Conservation (phyloP, 2,797 vertebrate species). For the Tokudaia muenninki region DNA sequence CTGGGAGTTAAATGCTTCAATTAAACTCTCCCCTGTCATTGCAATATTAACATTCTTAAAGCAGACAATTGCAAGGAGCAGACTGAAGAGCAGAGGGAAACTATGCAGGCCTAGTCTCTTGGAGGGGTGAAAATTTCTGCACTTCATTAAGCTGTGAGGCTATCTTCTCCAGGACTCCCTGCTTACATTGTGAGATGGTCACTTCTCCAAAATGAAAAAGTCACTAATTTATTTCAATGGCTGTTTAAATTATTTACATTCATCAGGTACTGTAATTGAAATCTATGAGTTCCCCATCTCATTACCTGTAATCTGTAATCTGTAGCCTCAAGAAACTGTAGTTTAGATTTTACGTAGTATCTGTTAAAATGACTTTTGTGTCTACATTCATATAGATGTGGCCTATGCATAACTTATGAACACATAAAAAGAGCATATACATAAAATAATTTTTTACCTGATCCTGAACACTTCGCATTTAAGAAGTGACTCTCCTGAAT, state of each 20-base stretch:
- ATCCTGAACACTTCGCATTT: background rate
- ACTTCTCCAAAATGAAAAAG: background rate
- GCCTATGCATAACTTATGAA: background rate
- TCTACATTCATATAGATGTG: background rate
- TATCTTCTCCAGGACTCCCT: background rate
- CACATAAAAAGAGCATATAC: background rate
- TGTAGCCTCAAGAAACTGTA: slow-evolving; percentile 3
- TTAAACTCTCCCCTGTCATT: slow-evolving; percentile 2
- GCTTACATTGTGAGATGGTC: background rate
- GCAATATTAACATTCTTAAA: background rate
- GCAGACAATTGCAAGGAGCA: background rate
- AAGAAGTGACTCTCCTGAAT: background rate
- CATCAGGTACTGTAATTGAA: background rate
- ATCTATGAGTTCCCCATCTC: background rate
- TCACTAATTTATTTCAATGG: slow-evolving; percentile 13
- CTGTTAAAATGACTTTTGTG: background rate
- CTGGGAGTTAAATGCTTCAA: background rate
- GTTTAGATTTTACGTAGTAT: slow-evolving; percentile 20
- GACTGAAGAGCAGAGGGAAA: background rate
- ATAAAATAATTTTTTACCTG: background rate
- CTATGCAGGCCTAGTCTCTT: background rate
- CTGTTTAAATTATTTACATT: background rate
- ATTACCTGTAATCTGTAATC: background rate
- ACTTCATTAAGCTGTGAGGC: background rate
- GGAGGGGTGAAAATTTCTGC: background rate